These are phyloP conservation scores for Eucidaris tribuloides DNA, from an alignment of 35 echinoderm and acorn worm genomes.

Conservation along the genomic window DNA sequence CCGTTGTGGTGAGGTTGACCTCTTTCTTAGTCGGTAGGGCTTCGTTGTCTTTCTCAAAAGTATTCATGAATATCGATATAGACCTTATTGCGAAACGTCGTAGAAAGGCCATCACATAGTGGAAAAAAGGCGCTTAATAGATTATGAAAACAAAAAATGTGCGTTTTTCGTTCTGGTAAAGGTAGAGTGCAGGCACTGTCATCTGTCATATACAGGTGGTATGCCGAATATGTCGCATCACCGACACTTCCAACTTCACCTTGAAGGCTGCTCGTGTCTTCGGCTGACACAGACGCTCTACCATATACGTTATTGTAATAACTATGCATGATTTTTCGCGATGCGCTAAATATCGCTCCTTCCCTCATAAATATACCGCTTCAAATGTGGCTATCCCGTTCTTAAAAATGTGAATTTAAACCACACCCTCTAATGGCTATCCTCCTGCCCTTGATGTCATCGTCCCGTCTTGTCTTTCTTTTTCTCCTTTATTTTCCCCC, in stretches of 20 bases:
- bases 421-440: no score
- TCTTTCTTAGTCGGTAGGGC: not conserved
- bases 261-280: not conserved
- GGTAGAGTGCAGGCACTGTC: not conserved
- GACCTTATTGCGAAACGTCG: not conserved
- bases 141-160: no score
- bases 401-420: no score
- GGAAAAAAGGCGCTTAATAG: no score
- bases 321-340: not conserved
- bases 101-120: no score
- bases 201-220: not conserved
- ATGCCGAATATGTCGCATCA: not conserved
- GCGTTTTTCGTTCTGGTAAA: not conserved
- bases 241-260: not conserved
- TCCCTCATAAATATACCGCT: no score
- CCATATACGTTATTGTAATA: not conserved
- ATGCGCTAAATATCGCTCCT: no score
- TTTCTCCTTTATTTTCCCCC: no score
- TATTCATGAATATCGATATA: not conserved
- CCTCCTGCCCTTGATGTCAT: no score
- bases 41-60: constrained; percentile 5
- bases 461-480: no score
- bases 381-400: no score
- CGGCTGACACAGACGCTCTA: not conserved
- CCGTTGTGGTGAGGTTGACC: not conserved